A percentile compares a stretch with the other conserved stretches of the same genome.
phyloP scores from a whole-genome alignment of 2,113 vertebrate species.

The Nothoprocta perdicaria region DNA sequence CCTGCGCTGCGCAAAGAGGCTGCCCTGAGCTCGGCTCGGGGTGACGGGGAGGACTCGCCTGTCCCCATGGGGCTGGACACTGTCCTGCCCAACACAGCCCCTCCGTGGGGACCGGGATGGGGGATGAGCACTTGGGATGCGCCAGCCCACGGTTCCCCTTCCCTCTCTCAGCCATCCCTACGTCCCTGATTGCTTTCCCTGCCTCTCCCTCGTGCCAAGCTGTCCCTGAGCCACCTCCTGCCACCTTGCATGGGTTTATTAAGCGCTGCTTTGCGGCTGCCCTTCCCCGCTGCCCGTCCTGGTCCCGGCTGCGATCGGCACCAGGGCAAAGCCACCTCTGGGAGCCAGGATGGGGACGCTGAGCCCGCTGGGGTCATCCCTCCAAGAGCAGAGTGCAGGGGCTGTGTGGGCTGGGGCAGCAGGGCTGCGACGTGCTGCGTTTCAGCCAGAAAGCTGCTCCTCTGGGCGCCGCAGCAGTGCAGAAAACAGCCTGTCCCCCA shows the following conservation, averaged over 20 bases:
- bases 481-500: not conserved
- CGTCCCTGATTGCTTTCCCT: not conserved
- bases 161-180: not conserved
- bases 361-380: too few species aligned
- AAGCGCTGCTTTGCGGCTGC: not conserved
- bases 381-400: too few species aligned
- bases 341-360: not conserved
- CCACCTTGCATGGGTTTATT: not conserved
- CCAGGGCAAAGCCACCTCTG: not conserved
- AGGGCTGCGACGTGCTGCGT: not conserved
- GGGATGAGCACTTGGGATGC: not conserved
- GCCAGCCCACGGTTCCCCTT: not conserved
- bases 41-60: not conserved
- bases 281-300: not conserved
- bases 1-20: too few species aligned
- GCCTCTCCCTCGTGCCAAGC: not conserved
- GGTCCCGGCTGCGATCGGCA: not conserved
- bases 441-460: not conserved
- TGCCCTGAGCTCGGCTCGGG: too few species aligned
- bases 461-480: rapidly evolving
- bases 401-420: too few species aligned
- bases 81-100: not conserved
- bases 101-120: too few species aligned
- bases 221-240: not conserved
- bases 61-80: not conserved